Evolutionary conservation across 2,888 invertebrate genomes (phyloP), one percentile per base, ranked within the genome.

Genomic region (Drosophila nr. perissopoda): DNA sequence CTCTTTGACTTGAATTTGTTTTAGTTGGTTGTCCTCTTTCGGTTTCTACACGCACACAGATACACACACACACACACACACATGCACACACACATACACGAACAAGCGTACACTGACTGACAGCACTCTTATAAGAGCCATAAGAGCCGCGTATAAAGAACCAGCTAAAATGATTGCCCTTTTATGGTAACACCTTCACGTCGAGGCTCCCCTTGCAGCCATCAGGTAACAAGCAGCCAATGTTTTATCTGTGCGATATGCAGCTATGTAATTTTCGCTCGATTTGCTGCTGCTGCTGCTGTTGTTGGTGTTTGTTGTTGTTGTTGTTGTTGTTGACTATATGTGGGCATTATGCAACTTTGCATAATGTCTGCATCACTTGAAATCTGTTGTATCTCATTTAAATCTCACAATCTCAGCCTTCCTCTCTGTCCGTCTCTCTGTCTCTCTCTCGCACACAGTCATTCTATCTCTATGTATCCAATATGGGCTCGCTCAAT

Each of bases 1-100:
- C 83, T 78, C 73, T 85, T 83, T 80, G 78, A 73, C 82, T 75
- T 80, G 74, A 87, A 87, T 86, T 87, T 83, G 84, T 82, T 87
- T 84, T 86, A 82, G 82, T 80, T 72, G 79, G 78, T 68, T 86
- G 69, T 77, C 76, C 80, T 68, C 73, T 69, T 80, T 73, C 25
- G 61, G 64, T 65, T 67, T 45, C 33, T 53, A 45, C n/a, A 65
- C 64, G 18, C 65, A 54, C 49, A 62, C 52, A 69, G 53, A 62
- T 49, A 49, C 54, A 62, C 38, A 45, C 60, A 63, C 45, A 56
- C 45, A 40, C 38, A 25, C 6, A n/a, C 6, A 38, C 53, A 40
- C 38, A 25, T 4, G 18, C 6, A 42, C 0, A 13, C 4, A 45
- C 0, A 45, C 6, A n/a, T 1, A 42, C 6, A 42, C 1, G 7